Evolutionary conservation across 2,113 vertebrate species (phyloP), one percentile per base, ranked within the genome.

Genomic region (Lophotis ruficrista): DNA sequence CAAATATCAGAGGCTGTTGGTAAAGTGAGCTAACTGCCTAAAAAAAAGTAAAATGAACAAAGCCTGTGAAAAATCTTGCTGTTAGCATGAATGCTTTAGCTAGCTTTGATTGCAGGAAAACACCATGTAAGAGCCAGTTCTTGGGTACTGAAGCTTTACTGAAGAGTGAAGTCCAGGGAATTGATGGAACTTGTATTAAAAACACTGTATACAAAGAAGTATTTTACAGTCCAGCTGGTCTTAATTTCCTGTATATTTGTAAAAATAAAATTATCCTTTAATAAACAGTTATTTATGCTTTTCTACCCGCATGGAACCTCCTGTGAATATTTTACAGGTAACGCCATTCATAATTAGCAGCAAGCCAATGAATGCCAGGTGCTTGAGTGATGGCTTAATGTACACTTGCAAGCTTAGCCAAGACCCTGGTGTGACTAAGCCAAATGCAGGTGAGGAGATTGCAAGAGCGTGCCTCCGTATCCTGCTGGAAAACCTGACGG

Each of bases 211-310:
- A 92, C 89, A 94, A 90, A 95, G 71, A 70, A 58, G 31, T 70
- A 70, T 73, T 97, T 95, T 89, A 71, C 47, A 53, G 33, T 48
- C 43, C 96, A 95, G 35, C 80, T 96, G 91, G 38, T 95, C 58
- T 70, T 87, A 70, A 95, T 96, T 97, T 97, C 69, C 80, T 84
- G 33, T 89, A 19, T 89, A 78, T 92, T 92, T 94, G 91, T 84
- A 80, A 90, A 94, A 94, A 75, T 35, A 70, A 86, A 92, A 64
- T 60, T 87, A 87, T 76, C 60, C 65, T 25, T 71, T 71, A 70
- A 75, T 92, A 81, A 14, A 12, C 24, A 51, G 66, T 64, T 84
- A 90, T 61, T 95, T 92, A 38, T 89, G 43, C 19, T 92, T 78
- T 89, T 84, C 64, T 94, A 60, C 51, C 80, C 64, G 25, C 65